These are phyloP conservation scores for Hyperopisus bebe DNA, from an alignment of 2,113 vertebrate genomes.

Conservation along the genomic window DNA sequence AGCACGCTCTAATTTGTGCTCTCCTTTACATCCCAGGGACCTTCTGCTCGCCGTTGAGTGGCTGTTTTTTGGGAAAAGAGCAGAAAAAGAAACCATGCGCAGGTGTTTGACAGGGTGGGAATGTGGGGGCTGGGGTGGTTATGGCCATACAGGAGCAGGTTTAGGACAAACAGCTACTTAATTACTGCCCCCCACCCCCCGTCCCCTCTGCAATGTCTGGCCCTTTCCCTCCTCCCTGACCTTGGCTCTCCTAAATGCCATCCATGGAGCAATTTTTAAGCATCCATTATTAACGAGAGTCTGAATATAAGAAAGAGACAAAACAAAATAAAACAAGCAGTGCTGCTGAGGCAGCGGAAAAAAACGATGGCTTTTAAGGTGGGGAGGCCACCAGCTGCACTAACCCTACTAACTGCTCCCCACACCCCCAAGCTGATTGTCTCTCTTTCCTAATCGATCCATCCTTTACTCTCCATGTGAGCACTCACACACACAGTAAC, in stretches of 20 bases:
- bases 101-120: background rate
- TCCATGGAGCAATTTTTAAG: conserved; percentile 33
- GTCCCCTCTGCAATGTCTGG: conserved; percentile 5
- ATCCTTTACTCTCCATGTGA: background rate
- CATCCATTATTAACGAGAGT: conserved; percentile 38
- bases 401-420: background rate
- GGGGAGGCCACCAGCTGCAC: background rate
- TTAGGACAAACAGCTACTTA: background rate
- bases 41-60: background rate
- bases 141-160: background rate
- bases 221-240: conserved; percentile 12
- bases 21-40: background rate
- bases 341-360: background rate
- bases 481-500: background rate
- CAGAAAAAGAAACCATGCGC: background rate
- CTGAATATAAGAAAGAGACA: conserved; percentile 11
- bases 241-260: conserved; percentile 22
- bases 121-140: background rate
- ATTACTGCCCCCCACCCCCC: background rate
- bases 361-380: background rate
- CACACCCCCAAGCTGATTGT: background rate
- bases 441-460: background rate
- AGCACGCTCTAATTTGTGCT: background rate
- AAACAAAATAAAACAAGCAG: background rate
- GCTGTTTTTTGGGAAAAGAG: background rate